These are phyloP conservation scores for Cirrhinus mrigala DNA, from an alignment of 2,797 vertebrate genomes.

Conservation along the genomic window DNA sequence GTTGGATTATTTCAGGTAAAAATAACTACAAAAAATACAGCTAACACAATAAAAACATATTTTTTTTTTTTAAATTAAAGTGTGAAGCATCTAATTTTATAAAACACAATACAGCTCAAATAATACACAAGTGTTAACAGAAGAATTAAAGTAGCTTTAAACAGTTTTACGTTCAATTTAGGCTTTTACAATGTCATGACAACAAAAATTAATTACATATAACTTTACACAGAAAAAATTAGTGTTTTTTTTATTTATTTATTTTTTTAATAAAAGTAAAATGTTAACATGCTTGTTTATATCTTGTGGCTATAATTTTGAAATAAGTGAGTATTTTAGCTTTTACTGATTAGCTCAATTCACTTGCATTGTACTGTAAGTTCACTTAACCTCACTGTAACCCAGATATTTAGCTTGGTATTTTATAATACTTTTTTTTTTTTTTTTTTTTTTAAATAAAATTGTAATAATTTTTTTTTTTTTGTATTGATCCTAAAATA, in stretches of 20 bases:
- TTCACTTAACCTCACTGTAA: slow-evolving; percentile 2
- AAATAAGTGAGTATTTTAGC: background rate
- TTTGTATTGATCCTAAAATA: background rate
- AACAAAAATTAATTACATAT: background rate
- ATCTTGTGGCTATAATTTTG: background rate
- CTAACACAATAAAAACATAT: too few relatives aligned
- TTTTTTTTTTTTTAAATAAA: too few relatives aligned
- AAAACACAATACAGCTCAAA: background rate
- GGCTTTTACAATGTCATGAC: background rate
- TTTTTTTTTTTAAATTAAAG: too few relatives aligned
- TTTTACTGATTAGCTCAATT: background rate
- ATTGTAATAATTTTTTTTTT: too few relatives aligned
- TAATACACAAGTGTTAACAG: background rate
- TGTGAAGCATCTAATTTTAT: background rate
- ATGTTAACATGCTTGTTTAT: background rate
- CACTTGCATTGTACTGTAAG: background rate
- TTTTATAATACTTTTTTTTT: too few relatives aligned
- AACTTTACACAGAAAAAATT: background rate
- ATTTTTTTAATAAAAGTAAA: background rate
- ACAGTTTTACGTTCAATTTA: background rate
- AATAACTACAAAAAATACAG: too few relatives aligned
- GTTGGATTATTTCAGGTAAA: too few relatives aligned
- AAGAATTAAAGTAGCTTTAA: background rate
- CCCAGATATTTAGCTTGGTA: background rate
- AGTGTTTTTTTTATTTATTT: background rate